Evolutionary conservation across 2,797 vertebrate genomes (phyloP), one percentile per base, ranked within the genome.

Genomic region (Erithacus rubecula): DNA sequence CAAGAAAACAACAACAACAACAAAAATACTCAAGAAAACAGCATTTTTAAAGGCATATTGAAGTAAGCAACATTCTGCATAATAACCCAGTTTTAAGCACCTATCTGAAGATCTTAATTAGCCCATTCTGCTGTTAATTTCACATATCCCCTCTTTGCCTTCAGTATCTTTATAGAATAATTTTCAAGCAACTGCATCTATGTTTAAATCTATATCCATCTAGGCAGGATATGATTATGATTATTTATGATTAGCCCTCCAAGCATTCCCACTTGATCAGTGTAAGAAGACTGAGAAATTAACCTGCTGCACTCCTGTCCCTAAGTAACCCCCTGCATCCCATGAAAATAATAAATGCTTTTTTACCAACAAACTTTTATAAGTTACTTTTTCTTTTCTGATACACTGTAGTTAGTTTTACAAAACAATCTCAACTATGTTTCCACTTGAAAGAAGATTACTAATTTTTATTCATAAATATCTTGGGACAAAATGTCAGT

Each of bases 41-140:
- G 7, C 26, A 29, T 36, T 90, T 91, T 58, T 65, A 86, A 83
- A 85, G 41, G 20, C 37, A 67, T 3, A 55, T 36, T 55, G 34
- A 90, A 95, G 58, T 68, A 80, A 89, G 93, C 60, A 92, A 51
- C 39, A 41, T 91, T 77, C 60, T 52, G 59, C 23, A 30, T 47
- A 58, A 92, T 77, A 93, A 92, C 64, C 75, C 65, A 91, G 69
- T 91, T 96, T 91, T 85, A 83, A 89, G 46, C 67, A 93, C 76
- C 76, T 95, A 95, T 92, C 92, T 91, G 76, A 93, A 96, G 85
- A 94, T 94, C 93, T 96, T 96, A 96, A 95, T 95, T 95, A 94
- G 89, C 36, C 69, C 46, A 90, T 92, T 96, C 87, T 94, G 83
- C 71, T 95, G 75, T 75, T 94, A 93, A 95, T 95, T 95, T 94